Conservation (phyloP, 2,113 vertebrate genomes). For the Mobula birostris region DNA sequence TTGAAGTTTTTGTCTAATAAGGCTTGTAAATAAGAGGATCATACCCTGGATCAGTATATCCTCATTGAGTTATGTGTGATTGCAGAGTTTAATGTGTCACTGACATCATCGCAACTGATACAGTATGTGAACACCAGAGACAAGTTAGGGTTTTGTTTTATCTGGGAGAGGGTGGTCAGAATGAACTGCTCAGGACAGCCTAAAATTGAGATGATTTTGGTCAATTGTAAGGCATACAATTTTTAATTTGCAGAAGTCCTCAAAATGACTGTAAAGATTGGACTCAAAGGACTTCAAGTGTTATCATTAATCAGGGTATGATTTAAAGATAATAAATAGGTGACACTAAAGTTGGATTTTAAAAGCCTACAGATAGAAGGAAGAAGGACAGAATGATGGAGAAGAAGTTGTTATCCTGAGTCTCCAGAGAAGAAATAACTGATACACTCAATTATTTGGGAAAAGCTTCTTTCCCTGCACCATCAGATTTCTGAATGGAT, state of each 20-base stretch:
- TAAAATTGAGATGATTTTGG: neutral
- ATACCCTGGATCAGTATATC: neutral
- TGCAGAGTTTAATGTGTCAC: neutral
- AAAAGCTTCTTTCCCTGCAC: no score
- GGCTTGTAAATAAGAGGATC: neutral
- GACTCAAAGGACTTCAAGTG: neutral
- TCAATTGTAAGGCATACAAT: neutral
- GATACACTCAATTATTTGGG: no score
- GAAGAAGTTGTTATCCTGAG: neutral
- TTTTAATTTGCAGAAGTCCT: neutral
- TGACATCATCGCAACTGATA: neutral
- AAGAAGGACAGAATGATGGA: neutral
- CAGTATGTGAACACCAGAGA: neutral
- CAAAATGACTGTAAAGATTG: neutral
- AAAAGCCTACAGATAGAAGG: neutral
- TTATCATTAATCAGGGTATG: neutral
- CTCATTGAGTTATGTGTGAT: neutral
- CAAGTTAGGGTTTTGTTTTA: neutral
- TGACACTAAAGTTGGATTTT: neutral
- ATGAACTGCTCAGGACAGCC: neutral
- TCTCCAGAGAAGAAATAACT: neutral
- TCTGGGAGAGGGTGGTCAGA: neutral
- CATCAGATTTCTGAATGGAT: no score
- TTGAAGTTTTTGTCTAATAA: neutral
- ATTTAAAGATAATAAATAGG: neutral